Conservation (phyloP, 2,888 invertebrate genomes). For the Unio delphinus region DNA sequence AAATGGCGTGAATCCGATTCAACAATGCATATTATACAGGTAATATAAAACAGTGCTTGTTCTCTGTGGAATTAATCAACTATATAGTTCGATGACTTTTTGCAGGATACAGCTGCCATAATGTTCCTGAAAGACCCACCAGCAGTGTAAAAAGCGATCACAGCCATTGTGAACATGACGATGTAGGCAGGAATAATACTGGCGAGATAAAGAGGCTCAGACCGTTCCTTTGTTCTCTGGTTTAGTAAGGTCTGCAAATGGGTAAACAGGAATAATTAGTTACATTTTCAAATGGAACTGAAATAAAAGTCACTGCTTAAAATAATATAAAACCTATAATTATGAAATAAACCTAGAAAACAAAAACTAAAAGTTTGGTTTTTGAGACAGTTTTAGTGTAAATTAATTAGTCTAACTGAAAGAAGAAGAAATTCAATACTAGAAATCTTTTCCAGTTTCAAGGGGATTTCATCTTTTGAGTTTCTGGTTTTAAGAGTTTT, state of each 20-base stretch:
- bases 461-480: no score
- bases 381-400: no score
- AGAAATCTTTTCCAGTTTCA: no score
- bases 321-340: not conserved
- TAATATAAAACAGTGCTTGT: no score
- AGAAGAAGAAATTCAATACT: no score
- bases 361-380: no score
- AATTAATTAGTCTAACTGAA: no score
- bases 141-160: slow-evolving; percentile 58
- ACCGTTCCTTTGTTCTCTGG: slow-evolving; percentile 38
- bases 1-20: no score
- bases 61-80: slow-evolving; percentile 9
- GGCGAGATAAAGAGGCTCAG: slow-evolving; percentile 54
- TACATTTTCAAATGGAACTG: not conserved
- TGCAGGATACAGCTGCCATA: slow-evolving; percentile 16
- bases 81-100: slow-evolving; percentile 11
- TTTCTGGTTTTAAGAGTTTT: no score
- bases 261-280: not conserved
- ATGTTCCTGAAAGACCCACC: slow-evolving; percentile 63
- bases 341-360: no score
- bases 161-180: slow-evolving; percentile 51
- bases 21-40: no score
- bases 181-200: slow-evolving; percentile 62
- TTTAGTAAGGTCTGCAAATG: slow-evolving; percentile 66
- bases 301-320: not conserved